A percentile compares a stretch with the other conserved stretches of the same genome.
Evolutionary conservation across 2,113 vertebrate species (phyloP).

Genomic region (Madoqua kirkii): DNA sequence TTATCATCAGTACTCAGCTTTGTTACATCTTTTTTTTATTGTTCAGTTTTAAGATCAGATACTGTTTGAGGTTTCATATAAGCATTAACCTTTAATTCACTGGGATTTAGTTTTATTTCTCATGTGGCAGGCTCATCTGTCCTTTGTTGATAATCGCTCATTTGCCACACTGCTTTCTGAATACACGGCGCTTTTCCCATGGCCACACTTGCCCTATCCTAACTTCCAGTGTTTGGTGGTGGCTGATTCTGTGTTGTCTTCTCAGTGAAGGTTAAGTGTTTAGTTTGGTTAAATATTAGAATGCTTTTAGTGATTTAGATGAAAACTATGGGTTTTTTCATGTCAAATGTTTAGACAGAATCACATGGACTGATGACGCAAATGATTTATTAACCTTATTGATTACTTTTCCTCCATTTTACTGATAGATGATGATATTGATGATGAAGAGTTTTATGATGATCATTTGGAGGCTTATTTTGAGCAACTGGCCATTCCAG

Average conservation of each 20-base stretch:
- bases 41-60: not conserved
- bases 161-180: not conserved
- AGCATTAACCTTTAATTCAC: not conserved
- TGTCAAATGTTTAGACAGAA: not conserved
- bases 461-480: slow-evolving; percentile 92
- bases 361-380: not conserved
- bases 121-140: not conserved
- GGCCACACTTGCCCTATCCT: not conserved
- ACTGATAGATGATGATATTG: slow-evolving; percentile 87
- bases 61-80: not conserved
- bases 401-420: slow-evolving; percentile 21
- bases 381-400: not conserved
- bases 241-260: not conserved
- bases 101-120: not conserved
- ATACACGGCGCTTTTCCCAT: not conserved
- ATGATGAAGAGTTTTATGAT: slow-evolving; percentile 89
- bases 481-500: slow-evolving; percentile 87
- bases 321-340: not conserved
- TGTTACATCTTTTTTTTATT: not conserved
- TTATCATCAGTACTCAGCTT: not conserved
- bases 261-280: not conserved
- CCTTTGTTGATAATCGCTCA: not conserved
- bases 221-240: not conserved
- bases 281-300: not conserved
- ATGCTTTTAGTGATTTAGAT: not conserved